Base-by-base conservation (phyloP, 2,888 invertebrate genomes). In the Meandrusa payeni region DNA sequence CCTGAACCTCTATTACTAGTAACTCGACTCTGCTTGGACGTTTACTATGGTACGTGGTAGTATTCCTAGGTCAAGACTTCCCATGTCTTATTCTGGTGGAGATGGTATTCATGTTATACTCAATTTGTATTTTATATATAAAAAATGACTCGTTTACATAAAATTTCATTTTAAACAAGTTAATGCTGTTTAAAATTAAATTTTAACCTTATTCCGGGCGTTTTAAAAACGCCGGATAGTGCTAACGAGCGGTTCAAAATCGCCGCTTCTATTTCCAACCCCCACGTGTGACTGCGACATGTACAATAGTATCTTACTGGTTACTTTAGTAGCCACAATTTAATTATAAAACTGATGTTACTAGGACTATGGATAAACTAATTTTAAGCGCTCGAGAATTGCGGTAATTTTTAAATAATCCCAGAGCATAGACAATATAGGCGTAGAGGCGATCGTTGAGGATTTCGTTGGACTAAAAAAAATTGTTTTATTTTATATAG, bases 401-500 rank as follows among this genome's bases (percentile, higher is more conserved):
- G 33, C n/a, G 28, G 6, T 17, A 39, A 22, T 28, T n/a, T 1
- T 12, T 20, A 34, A 41, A 42, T 15, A 46, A 28, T 28, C 49
- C 54, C 24, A 7, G 20, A 33, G 38, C 43, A 43, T 43, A 43
- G 38, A 43, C 43, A 43, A 43, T 38, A 32, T 43, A 43, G 38
- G n/a, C 19, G 17, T 41, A 38, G 17, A 59, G 59, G 61, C 59
- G 57, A 64, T 65, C 55, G 51, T 64, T 68, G 68, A 62, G 69
- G 61, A 69, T 74, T 72, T 65, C 64, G 57, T 64, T 64, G 57
- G 64, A n/a, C n/a, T n/a, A 59, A 59, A 41, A 5, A 22, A 34
- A 41, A 42, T 24, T 59, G 60, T 63, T 64, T 69, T 75, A 69
- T 76, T 71, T 71, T 74, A 69, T 76, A 67, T 56, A 64, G 59